Conservation (phyloP, 2,888 invertebrate species). For the Morpho deidamia region DNA sequence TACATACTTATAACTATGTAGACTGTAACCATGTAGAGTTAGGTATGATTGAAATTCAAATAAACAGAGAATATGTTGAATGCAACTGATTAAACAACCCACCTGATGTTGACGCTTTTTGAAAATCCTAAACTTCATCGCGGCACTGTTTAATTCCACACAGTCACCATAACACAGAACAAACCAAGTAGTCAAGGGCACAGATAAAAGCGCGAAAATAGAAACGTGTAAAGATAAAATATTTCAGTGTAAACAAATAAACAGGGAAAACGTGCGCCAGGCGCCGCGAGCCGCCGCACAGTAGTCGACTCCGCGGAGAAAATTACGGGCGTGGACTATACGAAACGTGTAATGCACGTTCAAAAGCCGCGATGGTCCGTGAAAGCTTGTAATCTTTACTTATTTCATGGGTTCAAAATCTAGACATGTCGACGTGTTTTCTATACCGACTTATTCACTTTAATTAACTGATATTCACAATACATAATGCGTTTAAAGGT, state of each 20-base stretch:
- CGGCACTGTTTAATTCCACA: slow-evolving; percentile 7
- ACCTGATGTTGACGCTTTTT: slow-evolving; percentile 63
- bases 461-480: no score
- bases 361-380: no score
- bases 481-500: no score
- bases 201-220: slow-evolving; percentile 36
- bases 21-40: no score
- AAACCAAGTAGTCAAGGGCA: slow-evolving; percentile 31
- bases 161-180: slow-evolving; percentile 25
- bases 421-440: no score
- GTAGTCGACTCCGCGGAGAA: slow-evolving; percentile 23
- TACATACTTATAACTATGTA: neutral
- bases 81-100: slow-evolving; percentile 24
- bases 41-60: neutral
- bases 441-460: no score
- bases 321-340: slow-evolving; percentile 17
- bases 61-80: slow-evolving; percentile 1
- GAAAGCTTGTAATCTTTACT: no score
- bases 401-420: no score
- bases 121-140: slow-evolving; percentile 69
- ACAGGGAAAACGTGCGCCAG: slow-evolving; percentile 24
- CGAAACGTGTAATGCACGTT: neutral
- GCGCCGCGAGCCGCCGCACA: slow-evolving; percentile 24
- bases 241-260: slow-evolving; percentile 8
- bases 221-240: slow-evolving; percentile 13